Evolutionary conservation across 2,113 vertebrate species (phyloP).

Genomic region (Heptranchias perlo): DNA sequence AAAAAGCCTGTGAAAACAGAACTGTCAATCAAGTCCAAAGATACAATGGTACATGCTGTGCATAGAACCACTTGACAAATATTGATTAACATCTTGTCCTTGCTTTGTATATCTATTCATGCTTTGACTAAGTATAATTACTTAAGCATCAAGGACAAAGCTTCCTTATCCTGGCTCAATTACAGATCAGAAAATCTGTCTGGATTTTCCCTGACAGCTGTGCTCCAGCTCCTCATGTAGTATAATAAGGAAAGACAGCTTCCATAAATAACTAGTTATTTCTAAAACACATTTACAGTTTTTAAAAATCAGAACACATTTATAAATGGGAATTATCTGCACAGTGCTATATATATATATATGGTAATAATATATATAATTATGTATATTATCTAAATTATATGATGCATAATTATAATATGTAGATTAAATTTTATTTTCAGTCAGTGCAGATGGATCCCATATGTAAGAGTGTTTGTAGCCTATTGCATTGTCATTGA

Average conservation of each 20-base stretch:
- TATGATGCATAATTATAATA: background rate
- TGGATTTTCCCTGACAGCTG: background rate
- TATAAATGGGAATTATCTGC: background rate
- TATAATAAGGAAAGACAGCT: background rate
- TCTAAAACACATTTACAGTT: background rate
- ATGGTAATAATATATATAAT: too few relatives aligned
- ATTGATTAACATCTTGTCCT: too few relatives aligned
- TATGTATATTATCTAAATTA: too few relatives aligned
- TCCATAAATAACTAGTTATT: background rate
- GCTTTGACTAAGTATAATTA: background rate
- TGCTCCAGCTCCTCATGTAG: background rate
- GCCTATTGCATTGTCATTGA: background rate
- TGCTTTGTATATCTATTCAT: background rate
- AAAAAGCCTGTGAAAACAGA: too few relatives aligned
- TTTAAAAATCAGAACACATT: background rate
- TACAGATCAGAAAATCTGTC: background rate
- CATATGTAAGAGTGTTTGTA: background rate
- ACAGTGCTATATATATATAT: background rate
- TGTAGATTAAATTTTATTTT: background rate
- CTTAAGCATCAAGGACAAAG: background rate
- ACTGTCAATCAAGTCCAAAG: too few relatives aligned
- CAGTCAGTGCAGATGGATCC: background rate
- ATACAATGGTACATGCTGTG: too few relatives aligned
- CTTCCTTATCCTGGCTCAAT: background rate
- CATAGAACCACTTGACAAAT: too few relatives aligned